Evolutionary conservation across 92 coral and sea anemone genomes (phyloP).

Genomic region (Epizoanthus stellaris): DNA sequence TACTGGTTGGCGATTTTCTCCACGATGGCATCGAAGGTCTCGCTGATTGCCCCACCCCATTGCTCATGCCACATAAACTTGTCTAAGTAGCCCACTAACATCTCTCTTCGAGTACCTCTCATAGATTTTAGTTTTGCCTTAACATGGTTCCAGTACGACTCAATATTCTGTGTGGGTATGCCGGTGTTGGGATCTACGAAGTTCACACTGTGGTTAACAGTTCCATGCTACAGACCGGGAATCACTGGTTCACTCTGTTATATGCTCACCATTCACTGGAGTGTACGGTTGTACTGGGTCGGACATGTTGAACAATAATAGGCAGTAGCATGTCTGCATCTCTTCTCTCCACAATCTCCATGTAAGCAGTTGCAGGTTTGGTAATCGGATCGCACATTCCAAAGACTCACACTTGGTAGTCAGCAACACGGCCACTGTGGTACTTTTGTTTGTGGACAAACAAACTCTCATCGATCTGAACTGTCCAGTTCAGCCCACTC

Average conservation of each 20-base stretch:
- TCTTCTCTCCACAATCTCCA: not conserved
- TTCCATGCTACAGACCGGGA: not conserved
- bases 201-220: not conserved
- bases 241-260: not conserved
- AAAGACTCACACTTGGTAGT: not conserved
- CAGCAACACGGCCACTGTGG: not conserved
- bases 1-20: not conserved
- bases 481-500: not conserved
- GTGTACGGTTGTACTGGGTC: not conserved
- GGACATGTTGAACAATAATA: not conserved
- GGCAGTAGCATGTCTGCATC: not conserved
- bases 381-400: not conserved
- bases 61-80: not conserved
- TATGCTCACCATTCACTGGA: not conserved
- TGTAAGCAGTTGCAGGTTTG: not conserved
- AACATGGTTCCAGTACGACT: not conserved
- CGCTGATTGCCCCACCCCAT: not conserved
- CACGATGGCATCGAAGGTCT: not conserved
- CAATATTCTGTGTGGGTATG: not conserved
- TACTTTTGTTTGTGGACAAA: not conserved
- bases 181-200: not conserved
- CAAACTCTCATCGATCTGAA: not conserved
- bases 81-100: not conserved
- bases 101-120: not conserved
- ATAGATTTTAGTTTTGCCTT: not conserved